Evolutionary conservation across 2,888 invertebrate genomes (phyloP).

Genomic region (Drosophila atroscutellata): DNA sequence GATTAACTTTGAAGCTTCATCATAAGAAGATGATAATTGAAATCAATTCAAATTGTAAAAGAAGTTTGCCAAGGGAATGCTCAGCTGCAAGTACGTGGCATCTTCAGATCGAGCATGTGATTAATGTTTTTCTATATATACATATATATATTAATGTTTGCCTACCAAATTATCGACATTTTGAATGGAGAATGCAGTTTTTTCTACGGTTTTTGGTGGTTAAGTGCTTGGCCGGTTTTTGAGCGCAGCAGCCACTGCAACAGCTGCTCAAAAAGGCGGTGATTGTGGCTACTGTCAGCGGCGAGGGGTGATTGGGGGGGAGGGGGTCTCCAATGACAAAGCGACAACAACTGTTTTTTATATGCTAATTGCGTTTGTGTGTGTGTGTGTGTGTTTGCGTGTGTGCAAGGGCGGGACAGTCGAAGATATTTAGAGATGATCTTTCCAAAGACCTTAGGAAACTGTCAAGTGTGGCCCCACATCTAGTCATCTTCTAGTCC

Average conservation of each 20-base stretch:
- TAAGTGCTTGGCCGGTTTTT: conserved; percentile 64
- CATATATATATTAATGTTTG: neutral
- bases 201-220: conserved; percentile 45
- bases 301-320: conserved; percentile 1
- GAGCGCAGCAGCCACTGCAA: conserved; percentile 34
- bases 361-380: conserved; percentile 54
- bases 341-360: conserved; percentile 25
- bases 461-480: neutral
- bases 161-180: conserved; percentile 53
- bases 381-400: conserved; percentile 3
- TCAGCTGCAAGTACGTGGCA: conserved; percentile 1
- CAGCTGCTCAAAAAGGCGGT: conserved; percentile 29
- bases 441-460: neutral
- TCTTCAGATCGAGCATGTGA: neutral
- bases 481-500: neutral
- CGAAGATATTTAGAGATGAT: neutral
- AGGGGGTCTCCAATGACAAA: conserved; percentile 28
- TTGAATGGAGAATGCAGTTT: conserved; percentile 42
- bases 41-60: neutral
- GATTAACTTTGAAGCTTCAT: neutral
- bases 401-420: conserved; percentile 14
- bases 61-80: neutral
- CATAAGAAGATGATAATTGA: neutral
- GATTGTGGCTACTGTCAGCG: conserved; percentile 40
- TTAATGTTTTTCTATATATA: neutral